phyloP scores from a whole-genome alignment of 2,113 vertebrate genomes.

The Panthera leo region DNA sequence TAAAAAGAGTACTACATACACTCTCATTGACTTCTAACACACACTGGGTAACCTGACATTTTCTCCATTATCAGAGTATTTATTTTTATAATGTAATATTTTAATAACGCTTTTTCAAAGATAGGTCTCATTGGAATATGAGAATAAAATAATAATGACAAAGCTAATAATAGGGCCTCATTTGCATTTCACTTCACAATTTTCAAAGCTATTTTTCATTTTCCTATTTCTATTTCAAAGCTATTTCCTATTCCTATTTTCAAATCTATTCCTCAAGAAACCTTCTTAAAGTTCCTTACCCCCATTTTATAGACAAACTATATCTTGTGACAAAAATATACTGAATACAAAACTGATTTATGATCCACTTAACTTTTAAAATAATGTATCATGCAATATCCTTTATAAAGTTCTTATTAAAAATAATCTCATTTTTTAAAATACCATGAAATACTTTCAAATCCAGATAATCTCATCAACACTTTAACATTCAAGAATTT shows the following conservation, averaged over 20 bases:
- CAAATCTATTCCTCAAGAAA: constrained; percentile 32
- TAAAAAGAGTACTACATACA: neutral
- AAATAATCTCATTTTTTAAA: constrained; percentile 38
- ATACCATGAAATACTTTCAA: constrained; percentile 6
- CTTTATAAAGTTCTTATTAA: constrained; percentile 40
- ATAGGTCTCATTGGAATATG: neutral
- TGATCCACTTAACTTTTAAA: constrained; percentile 1
- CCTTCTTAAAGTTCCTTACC: neutral
- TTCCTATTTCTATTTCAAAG: constrained; percentile 33
- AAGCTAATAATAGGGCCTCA: neutral
- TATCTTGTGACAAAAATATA: constrained; percentile 29
- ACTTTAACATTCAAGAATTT: neutral
- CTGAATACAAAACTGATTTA: neutral
- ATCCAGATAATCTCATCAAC: neutral
- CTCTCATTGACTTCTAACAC: neutral
- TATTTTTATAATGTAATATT: constrained; percentile 36
- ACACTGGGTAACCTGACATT: neutral
- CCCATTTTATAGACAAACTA: neutral
- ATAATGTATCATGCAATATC: neutral
- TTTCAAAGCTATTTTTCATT: constrained; percentile 54
- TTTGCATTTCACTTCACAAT: neutral
- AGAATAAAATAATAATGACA: constrained; percentile 15
- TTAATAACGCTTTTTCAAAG: constrained; percentile 17
- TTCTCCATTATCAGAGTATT: constrained; percentile 2
- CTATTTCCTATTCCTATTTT: constrained; percentile 16